A percentile compares a stretch with the other conserved stretches of the same genome.
phyloP scores from a whole-genome alignment of 2,888 invertebrate species.

The Volucella bombylans region DNA sequence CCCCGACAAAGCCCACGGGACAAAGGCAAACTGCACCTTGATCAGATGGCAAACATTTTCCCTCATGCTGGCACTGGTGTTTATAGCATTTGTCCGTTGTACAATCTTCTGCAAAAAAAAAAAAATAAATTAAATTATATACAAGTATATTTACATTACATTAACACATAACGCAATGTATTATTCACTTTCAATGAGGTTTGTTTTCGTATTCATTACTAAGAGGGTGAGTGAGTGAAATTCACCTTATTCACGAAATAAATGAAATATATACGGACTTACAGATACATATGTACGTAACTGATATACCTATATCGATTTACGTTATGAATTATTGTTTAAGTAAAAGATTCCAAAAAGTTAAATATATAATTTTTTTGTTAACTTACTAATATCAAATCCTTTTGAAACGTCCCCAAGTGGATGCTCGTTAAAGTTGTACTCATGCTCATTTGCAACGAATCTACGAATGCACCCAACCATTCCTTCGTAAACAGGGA shows the following conservation, averaged over 20 bases:
- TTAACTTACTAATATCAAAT: slow-evolving; percentile 92
- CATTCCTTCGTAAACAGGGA: slow-evolving; percentile 91
- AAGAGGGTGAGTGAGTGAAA: slow-evolving; percentile 14
- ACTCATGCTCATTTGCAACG: slow-evolving; percentile 94
- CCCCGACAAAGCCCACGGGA: slow-evolving; percentile 95
- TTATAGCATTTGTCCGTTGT: slow-evolving; percentile 87
- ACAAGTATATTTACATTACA: slow-evolving; percentile 10
- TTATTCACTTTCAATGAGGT: slow-evolving; percentile 66
- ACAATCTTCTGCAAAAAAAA: slow-evolving; percentile 88
- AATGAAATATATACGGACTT: too few species aligned
- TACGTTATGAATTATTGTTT: too few species aligned
- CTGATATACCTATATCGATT: too few species aligned
- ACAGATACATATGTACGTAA: too few species aligned
- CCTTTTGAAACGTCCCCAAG: slow-evolving; percentile 93
- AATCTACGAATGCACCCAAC: slow-evolving; percentile 95
- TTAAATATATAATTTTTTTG: too few species aligned
- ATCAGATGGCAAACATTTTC: slow-evolving; percentile 89
- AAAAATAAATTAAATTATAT: slow-evolving; percentile 29
- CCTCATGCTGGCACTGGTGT: slow-evolving; percentile 94
- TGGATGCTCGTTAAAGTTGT: slow-evolving; percentile 90
- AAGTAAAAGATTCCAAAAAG: too few species aligned
- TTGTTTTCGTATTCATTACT: slow-evolving; percentile 52
- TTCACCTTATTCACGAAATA: not conserved
- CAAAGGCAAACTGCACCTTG: slow-evolving; percentile 91
- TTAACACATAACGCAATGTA: slow-evolving; percentile 12